Evolutionary conservation across 2,797 vertebrate species (phyloP).

Genomic region (Sebastes taczanowskii): DNA sequence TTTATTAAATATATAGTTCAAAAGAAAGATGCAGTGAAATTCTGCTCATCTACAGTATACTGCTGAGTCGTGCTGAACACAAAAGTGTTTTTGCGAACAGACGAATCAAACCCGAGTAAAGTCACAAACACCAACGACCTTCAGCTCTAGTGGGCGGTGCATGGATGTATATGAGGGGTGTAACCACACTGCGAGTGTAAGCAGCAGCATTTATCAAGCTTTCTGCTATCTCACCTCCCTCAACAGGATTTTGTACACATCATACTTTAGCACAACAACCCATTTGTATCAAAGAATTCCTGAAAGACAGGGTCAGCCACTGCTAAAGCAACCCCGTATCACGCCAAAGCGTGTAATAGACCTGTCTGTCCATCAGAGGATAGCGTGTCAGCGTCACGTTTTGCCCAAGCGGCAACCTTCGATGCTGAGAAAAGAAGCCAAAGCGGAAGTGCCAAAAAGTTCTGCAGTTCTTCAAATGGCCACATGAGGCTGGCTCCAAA

Average conservation of each 20-base stretch:
- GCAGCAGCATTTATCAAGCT: neutral
- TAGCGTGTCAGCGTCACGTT: too few relatives aligned
- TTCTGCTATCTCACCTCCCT: neutral
- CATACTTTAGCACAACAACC: constrained; percentile 1
- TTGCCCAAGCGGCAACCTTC: too few relatives aligned
- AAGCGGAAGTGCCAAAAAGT: too few relatives aligned
- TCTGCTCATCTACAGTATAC: neutral
- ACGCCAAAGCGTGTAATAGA: neutral
- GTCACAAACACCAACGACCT: neutral
- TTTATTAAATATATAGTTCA: neutral
- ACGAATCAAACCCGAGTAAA: neutral
- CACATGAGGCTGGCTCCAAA: too few relatives aligned
- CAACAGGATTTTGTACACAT: constrained; percentile 1
- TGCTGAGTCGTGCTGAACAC: neutral
- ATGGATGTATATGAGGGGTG: neutral
- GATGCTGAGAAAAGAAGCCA: too few relatives aligned
- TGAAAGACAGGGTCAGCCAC: neutral
- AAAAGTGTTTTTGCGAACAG: neutral
- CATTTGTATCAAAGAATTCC: neutral
- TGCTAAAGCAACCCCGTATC: neutral
- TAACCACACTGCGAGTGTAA: neutral
- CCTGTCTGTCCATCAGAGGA: too few relatives aligned
- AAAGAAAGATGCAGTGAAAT: neutral
- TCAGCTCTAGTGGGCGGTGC: neutral
- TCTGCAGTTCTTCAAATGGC: too few relatives aligned